Conservation (phyloP, 2,888 invertebrate genomes). For the Beris morrisii region DNA sequence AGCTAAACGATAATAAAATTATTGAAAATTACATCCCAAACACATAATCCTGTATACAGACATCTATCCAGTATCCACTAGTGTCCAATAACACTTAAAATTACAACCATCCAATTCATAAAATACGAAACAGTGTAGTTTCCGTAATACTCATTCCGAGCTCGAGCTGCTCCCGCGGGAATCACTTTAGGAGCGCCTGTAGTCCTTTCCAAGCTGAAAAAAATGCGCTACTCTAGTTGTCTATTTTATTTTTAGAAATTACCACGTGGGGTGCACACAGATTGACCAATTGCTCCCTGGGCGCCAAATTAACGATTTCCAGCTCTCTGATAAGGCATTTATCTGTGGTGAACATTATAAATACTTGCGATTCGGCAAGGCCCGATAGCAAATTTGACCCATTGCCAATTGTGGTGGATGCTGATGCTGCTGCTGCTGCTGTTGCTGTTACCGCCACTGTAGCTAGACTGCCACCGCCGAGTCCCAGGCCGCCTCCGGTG, state of each 20-base stretch:
- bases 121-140: background rate
- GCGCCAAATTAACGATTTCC: constrained; percentile 46
- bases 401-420: constrained; percentile 19
- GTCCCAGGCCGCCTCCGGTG: background rate
- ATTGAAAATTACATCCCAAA: background rate
- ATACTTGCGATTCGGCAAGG: constrained; percentile 46
- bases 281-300: constrained; percentile 53
- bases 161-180: too few species aligned
- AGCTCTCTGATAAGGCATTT: constrained; percentile 49
- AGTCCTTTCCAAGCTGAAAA: background rate
- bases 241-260: constrained; percentile 36
- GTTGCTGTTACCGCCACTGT: constrained; percentile 17
- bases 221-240: background rate
- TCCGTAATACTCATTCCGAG: too few species aligned
- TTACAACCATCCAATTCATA: background rate
- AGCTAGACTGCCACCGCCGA: constrained; percentile 19
- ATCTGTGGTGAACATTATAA: constrained; percentile 54
- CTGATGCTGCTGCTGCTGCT: constrained; percentile 21
- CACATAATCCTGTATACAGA: background rate
- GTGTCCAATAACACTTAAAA: background rate
- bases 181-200: background rate
- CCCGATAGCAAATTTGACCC: constrained; percentile 29
- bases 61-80: background rate
- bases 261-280: constrained; percentile 54
- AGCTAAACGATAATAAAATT: too few species aligned